Conservation (phyloP, 2,113 vertebrate species). For the Plestiodon gilberti region DNA sequence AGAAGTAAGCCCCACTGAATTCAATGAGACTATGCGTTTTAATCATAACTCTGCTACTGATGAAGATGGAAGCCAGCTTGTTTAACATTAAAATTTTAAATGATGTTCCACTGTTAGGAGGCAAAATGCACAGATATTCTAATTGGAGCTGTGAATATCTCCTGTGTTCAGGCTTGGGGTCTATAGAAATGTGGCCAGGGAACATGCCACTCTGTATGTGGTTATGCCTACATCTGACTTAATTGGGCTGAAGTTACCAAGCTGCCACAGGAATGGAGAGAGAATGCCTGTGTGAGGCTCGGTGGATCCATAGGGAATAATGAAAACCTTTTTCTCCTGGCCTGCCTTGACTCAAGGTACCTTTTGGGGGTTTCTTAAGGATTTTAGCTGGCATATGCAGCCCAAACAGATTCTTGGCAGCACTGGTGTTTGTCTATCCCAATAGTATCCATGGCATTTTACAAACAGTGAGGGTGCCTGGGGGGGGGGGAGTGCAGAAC, state of each 20-base stretch:
- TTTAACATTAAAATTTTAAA: too few species aligned
- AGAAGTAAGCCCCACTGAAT: too few species aligned
- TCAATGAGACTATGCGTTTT: too few species aligned
- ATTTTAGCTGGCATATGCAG: background rate
- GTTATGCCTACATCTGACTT: background rate
- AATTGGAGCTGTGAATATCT: background rate
- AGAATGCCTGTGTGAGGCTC: background rate
- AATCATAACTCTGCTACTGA: too few species aligned
- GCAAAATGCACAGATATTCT: background rate
- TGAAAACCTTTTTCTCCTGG: background rate
- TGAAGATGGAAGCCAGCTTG: too few species aligned
- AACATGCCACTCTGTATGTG: background rate
- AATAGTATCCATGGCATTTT: background rate
- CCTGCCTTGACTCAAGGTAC: background rate
- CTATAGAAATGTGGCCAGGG: too few species aligned
- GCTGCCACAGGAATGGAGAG: background rate
- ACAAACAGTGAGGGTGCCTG: background rate
- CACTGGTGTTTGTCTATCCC: background rate
- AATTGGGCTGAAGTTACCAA: background rate
- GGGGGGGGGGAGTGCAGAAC: background rate
- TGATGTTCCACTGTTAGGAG: background rate
- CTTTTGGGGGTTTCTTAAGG: background rate
- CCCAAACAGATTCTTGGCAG: background rate
- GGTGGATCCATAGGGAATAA: background rate
- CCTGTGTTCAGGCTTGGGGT: background rate